Conservation (phyloP, 2,797 vertebrate species). For the Uromys caudimaculatus region DNA sequence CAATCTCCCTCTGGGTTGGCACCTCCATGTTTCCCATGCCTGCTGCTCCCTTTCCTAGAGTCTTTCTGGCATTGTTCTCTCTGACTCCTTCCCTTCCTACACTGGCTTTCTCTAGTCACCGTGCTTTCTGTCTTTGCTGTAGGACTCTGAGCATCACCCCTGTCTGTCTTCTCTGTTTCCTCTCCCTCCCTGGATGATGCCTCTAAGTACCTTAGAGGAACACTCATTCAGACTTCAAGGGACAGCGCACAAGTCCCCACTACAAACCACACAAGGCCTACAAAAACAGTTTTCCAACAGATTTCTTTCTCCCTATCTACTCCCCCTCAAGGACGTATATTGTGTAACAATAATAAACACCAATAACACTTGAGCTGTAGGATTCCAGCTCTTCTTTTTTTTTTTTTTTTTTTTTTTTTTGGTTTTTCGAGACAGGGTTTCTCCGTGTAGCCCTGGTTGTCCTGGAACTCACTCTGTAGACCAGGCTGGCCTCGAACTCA, state of each 20-base stretch:
- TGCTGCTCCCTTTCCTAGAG: neutral
- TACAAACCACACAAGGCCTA: neutral
- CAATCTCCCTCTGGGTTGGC: too few species aligned
- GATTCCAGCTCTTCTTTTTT: neutral
- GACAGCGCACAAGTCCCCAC: neutral
- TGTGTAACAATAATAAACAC: neutral
- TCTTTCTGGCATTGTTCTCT: neutral
- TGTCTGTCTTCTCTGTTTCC: neutral
- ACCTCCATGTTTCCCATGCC: fast-evolving
- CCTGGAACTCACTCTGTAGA: too few species aligned
- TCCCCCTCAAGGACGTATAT: too few species aligned
- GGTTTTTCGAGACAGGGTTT: too few species aligned
- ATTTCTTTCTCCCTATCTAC: neutral
- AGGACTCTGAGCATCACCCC: fast-evolving
- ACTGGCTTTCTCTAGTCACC: fast-evolving
- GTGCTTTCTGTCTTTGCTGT: neutral
- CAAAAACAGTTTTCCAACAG: neutral
- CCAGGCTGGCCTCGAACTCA: too few species aligned
- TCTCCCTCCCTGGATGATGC: neutral
- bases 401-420: too few species aligned
- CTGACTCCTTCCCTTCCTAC: fast-evolving
- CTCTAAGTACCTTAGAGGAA: neutral
- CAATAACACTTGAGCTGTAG: too few species aligned
- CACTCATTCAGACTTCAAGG: neutral
- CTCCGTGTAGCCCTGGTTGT: too few species aligned